These are phyloP conservation scores for Diarsia dahlii DNA, from an alignment of 2,888 invertebrate species.

Conservation along the genomic window DNA sequence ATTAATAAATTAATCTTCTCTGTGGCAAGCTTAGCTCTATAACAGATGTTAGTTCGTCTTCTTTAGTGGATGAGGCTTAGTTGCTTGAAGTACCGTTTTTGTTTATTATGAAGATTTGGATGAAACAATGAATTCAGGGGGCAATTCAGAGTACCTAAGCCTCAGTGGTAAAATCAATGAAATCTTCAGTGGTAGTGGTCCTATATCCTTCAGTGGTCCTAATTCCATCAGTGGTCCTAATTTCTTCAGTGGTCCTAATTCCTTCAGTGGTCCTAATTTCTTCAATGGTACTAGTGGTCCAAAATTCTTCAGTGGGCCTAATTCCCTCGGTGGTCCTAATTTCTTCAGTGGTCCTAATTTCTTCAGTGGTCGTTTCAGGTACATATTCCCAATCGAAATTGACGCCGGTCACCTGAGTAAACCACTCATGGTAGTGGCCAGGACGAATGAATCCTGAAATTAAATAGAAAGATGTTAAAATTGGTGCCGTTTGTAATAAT, in stretches of 20 bases:
- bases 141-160: background rate
- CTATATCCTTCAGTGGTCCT: no score
- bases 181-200: no score
- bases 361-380: constrained; percentile 6
- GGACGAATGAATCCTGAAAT: constrained; percentile 71
- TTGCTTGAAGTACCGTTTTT: background rate
- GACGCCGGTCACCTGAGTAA: constrained; percentile 64
- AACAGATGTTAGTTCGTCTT: background rate
- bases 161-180: no score
- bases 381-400: constrained; percentile 65
- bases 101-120: constrained; percentile 16
- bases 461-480: background rate
- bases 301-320: no score
- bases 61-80: background rate
- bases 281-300: no score
- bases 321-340: no score
- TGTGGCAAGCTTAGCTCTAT: background rate
- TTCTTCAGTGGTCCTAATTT: no score
- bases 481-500: no score
- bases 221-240: no score
- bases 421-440: constrained; percentile 73
- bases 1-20: background rate
- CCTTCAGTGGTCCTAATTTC: no score
- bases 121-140: constrained; percentile 16
- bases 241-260: no score